phyloP scores from a whole-genome alignment of 2,113 vertebrate genomes.

The Nettapus auritus region DNA sequence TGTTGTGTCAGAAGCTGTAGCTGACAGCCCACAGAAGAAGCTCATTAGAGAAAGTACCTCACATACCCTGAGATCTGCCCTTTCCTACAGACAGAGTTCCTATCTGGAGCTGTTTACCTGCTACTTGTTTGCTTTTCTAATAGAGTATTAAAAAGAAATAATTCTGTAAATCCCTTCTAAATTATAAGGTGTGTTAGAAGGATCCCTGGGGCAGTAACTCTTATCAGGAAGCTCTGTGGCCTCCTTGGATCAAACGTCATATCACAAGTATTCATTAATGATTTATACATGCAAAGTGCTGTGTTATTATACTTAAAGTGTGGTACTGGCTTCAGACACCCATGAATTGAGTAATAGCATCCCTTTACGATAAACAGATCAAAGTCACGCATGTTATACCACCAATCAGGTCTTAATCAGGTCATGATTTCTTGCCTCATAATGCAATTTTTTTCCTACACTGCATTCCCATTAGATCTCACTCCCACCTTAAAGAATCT shows the following conservation, averaged over 20 bases:
- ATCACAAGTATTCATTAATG: slow-evolving; percentile 5
- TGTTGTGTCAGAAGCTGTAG: neutral
- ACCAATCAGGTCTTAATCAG: neutral
- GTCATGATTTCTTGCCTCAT: neutral
- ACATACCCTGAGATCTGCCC: neutral
- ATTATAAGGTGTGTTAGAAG: neutral
- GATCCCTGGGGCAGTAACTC: neutral
- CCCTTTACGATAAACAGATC: slow-evolving; percentile 1
- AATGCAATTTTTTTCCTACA: neutral
- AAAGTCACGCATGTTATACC: neutral
- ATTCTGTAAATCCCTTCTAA: neutral
- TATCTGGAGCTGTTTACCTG: neutral
- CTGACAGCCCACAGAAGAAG: neutral
- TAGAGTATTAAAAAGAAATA: neutral
- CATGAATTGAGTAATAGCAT: neutral
- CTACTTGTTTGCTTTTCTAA: neutral
- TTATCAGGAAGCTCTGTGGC: neutral
- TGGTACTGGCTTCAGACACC: neutral
- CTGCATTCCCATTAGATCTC: neutral
- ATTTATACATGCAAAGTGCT: neutral
- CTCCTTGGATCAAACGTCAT: neutral
- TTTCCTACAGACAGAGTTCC: neutral
- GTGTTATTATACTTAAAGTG: neutral
- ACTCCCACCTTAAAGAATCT: neutral
- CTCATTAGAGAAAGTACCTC: neutral